Conservation (phyloP, 2,797 vertebrate genomes). For the Manis crassicaudata region DNA sequence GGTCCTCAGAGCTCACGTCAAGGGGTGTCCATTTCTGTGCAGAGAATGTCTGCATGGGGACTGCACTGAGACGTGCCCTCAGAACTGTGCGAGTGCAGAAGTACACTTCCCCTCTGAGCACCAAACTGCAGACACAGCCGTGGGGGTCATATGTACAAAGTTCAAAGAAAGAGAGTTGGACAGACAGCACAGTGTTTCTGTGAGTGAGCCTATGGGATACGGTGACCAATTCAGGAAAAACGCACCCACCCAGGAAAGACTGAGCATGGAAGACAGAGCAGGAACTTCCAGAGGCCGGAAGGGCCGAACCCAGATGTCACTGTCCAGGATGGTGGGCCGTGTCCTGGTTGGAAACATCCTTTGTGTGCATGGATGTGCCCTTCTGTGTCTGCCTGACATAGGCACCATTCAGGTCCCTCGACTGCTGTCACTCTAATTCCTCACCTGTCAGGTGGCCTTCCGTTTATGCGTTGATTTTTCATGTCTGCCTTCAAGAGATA, state of each 20-base stretch:
- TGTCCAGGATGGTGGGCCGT: fast-evolving
- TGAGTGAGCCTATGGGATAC: fast-evolving
- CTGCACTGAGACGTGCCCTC: fast-evolving
- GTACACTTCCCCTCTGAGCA: fast-evolving
- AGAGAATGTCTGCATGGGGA: background rate
- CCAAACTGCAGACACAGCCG: fast-evolving
- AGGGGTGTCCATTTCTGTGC: background rate
- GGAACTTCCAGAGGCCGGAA: background rate
- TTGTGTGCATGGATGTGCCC: background rate
- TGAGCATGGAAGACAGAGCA: fast-evolving
- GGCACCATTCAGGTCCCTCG: fast-evolving
- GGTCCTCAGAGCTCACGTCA: fast-evolving
- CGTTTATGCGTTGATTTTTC: fast-evolving
- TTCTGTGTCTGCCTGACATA: fast-evolving
- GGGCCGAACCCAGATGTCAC: fast-evolving
- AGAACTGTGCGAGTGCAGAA: fast-evolving
- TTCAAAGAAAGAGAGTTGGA: fast-evolving
- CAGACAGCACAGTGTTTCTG: fast-evolving
- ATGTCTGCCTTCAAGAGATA: background rate
- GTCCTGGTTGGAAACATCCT: fast-evolving
- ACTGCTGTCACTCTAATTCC: fast-evolving
- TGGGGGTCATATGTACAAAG: fast-evolving
- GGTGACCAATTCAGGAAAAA: fast-evolving
- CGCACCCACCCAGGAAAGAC: fast-evolving
- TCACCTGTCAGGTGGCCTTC: fast-evolving